Evolutionary conservation across 2,888 invertebrate species (phyloP).

Genomic region (Idaea biselata): DNA sequence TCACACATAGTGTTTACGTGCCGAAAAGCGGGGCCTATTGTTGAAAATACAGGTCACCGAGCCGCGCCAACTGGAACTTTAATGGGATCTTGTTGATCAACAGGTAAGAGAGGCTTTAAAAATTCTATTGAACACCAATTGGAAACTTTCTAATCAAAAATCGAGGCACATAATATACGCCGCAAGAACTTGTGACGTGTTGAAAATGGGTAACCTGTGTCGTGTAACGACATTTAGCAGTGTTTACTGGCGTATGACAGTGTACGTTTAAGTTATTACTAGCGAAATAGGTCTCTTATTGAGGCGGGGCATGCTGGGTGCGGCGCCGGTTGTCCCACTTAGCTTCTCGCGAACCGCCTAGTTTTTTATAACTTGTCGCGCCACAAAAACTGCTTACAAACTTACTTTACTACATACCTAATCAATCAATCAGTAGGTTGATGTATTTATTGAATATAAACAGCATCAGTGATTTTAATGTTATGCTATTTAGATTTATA

Average conservation of each 20-base stretch:
- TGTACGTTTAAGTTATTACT: constrained; percentile 27
- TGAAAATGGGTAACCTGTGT: constrained; percentile 2
- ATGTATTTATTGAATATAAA: too few species aligned
- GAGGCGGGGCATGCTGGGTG: constrained; percentile 58
- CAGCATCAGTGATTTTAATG: too few species aligned
- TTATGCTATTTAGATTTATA: too few species aligned
- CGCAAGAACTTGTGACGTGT: constrained; percentile 6
- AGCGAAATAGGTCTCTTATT: constrained; percentile 39
- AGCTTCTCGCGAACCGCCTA: constrained; percentile 11
- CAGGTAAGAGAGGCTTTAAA: constrained; percentile 51
- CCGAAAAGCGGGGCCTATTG: constrained; percentile 48
- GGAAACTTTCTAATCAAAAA: constrained; percentile 22
- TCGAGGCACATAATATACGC: not conserved
- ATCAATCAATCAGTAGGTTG: too few species aligned
- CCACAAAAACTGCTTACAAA: not conserved
- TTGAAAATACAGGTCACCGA: constrained; percentile 54
- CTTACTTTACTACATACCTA: not conserved
- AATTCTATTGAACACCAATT: constrained; percentile 28
- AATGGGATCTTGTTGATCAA: constrained; percentile 77
- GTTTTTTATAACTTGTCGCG: not conserved
- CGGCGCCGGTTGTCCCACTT: constrained; percentile 71
- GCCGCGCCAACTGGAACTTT: constrained; percentile 60
- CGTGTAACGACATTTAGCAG: constrained; percentile 27
- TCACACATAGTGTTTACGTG: constrained; percentile 70
- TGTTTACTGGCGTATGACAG: constrained; percentile 38